Evolutionary conservation across 2,888 invertebrate species (phyloP).

Genomic region (Cerastis rubricosa): DNA sequence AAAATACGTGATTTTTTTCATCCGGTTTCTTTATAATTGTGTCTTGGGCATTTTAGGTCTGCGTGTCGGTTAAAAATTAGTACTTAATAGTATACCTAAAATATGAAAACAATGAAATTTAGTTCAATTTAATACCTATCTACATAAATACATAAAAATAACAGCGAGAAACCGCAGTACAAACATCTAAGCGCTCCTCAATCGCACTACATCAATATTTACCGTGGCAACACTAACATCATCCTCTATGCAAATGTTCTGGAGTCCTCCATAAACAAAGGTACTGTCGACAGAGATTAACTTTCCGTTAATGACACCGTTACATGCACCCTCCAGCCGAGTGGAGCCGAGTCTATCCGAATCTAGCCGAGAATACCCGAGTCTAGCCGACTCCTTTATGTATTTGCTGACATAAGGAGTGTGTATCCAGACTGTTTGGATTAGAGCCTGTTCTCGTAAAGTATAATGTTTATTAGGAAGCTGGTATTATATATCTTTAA

Average conservation of each 20-base stretch:
- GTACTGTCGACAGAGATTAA: constrained; percentile 75
- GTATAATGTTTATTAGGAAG: constrained; percentile 33
- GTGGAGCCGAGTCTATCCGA: constrained; percentile 42
- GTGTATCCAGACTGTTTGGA: constrained; percentile 61
- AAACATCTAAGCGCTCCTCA: constrained; percentile 72
- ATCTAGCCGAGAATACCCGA: constrained; percentile 39
- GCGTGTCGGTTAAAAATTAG: neutral
- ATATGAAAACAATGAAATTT: neutral
- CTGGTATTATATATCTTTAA: neutral
- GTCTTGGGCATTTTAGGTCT: neutral
- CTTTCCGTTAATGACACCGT: constrained; percentile 71
- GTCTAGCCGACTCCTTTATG: constrained; percentile 48
- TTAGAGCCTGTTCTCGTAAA: constrained; percentile 49
- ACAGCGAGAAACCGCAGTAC: constrained; percentile 8
- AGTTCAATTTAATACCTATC: neutral
- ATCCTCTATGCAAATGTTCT: constrained; percentile 80
- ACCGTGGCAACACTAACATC: constrained; percentile 77
- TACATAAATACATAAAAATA: constrained; percentile 31
- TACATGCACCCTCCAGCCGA: constrained; percentile 57
- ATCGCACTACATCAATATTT: constrained; percentile 80
- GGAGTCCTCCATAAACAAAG: constrained; percentile 73
- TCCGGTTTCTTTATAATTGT: neutral
- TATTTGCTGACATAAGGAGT: constrained; percentile 61
- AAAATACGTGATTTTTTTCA: neutral
- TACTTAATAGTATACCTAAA: neutral